Base-by-base conservation (phyloP, 2,888 invertebrate species). In the Opisthograptis luteolata region DNA sequence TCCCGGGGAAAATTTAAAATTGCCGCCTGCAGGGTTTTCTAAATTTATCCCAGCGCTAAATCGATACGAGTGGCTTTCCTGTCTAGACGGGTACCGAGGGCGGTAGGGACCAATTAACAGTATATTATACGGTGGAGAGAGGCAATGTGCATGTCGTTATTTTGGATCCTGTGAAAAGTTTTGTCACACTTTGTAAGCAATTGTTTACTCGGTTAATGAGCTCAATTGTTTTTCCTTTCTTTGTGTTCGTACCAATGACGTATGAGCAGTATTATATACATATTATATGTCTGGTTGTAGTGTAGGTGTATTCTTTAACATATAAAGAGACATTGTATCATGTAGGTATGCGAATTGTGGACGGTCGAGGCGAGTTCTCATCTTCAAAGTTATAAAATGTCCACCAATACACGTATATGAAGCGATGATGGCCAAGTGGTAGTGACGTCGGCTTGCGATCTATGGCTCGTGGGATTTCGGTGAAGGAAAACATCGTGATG, bases 21-120 rank as follows among this genome's bases (percentile, higher is more conserved):
- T 41, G 36, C 15, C 13, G 31, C 35, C 31, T 34, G 60, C 55
- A 63, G 58, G 60, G 64, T 62, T 70, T 76, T 73, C 83, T 84
- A 84, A 83, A 81, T 76, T 81, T 83, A 83, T 76, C 74, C 68
- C 63, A 48, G 56, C 58, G 56, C 37, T 59, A 51, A 79, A 84
- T 85, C 85, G 78, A 85, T 85, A 68, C 61, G 60, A 63, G 60
- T 67, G 55, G 68, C 68, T 72, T 71, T 70, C 75, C 70, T 54
- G 60, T 85, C 85, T 85, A 85, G 85, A 84, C 84, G 62, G 71
- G 43, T 66, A 58, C 73, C 10, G 19, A 25, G 22, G 30, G 70
- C 73, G 70, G 60, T 62, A 69, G 63, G 51, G 62, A 60, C 58
- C 34, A 60, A 59, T 58, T 60, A 56, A 49, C 40, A 34, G 36